Evolutionary conservation across 2,113 vertebrate genomes (phyloP).

Genomic region (Rostratula benghalensis): DNA sequence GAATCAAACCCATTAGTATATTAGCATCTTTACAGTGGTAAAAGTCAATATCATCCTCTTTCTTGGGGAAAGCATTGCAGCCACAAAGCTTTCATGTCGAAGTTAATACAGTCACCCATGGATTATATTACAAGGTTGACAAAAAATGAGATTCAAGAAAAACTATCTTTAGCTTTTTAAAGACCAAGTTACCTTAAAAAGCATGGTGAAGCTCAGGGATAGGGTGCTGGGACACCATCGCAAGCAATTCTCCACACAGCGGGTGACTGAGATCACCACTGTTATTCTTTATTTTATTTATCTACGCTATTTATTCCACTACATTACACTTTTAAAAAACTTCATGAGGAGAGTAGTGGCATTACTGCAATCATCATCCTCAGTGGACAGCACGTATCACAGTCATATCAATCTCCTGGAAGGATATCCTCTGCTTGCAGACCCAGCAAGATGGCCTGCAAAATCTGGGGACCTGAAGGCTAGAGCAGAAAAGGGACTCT

Average conservation of each 20-base stretch:
- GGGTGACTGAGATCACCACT: neutral
- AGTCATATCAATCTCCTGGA: neutral
- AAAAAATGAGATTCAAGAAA: neutral
- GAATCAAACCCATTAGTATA: neutral
- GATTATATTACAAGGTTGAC: neutral
- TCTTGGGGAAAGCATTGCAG: neutral
- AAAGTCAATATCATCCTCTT: neutral
- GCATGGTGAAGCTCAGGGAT: neutral
- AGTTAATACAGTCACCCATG: neutral
- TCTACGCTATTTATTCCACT: neutral
- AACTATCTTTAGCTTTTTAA: neutral
- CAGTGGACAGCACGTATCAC: accelerated
- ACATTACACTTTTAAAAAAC: neutral
- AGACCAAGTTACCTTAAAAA: constrained; percentile 14
- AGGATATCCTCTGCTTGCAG: neutral
- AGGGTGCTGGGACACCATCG: neutral
- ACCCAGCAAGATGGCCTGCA: neutral
- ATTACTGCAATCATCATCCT: neutral
- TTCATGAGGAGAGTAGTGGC: neutral
- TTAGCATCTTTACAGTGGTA: neutral
- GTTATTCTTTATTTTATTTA: neutral
- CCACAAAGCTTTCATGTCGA: constrained; percentile 11
- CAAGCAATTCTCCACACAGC: neutral
- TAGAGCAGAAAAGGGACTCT: neutral
- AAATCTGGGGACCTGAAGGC: neutral